Percentiles rank a stretch among this genome's conserved stretches.
These are phyloP conservation scores for Platanista minor DNA, from an alignment of 2,113 vertebrate species.

Conservation along the genomic window DNA sequence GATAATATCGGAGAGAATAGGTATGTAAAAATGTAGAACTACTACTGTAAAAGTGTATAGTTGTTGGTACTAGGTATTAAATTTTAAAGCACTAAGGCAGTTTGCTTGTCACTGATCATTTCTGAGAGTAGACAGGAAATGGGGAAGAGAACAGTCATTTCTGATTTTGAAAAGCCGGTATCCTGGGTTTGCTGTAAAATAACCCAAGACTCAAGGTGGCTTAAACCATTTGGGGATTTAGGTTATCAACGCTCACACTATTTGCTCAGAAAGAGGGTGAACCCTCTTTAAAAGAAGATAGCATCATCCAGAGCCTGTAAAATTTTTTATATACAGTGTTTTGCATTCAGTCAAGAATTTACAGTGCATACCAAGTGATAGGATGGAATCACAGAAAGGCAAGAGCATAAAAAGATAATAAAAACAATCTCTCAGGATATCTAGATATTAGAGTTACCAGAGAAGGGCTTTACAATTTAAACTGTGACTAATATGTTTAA, in stretches of 20 bases:
- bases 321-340: background rate
- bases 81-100: background rate
- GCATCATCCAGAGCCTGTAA: background rate
- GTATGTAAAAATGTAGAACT: background rate
- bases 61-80: background rate
- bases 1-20: background rate
- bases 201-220: background rate
- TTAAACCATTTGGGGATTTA: background rate
- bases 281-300: background rate
- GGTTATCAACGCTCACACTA: background rate
- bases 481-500: background rate
- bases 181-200: background rate
- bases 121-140: background rate
- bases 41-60: background rate
- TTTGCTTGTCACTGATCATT: background rate
- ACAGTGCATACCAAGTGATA: background rate
- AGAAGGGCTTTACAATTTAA: background rate
- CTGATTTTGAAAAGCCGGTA: background rate
- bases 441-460: background rate
- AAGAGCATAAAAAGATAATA: background rate
- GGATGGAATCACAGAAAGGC: background rate
- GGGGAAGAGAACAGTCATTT: background rate
- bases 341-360: background rate
- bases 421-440: background rate
- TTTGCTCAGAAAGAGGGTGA: background rate